A percentile compares a stretch with the other conserved stretches of the same genome.
Evolutionary conservation across 2,113 vertebrate genomes (phyloP).

Genomic region (Grammomys dolichurus): DNA sequence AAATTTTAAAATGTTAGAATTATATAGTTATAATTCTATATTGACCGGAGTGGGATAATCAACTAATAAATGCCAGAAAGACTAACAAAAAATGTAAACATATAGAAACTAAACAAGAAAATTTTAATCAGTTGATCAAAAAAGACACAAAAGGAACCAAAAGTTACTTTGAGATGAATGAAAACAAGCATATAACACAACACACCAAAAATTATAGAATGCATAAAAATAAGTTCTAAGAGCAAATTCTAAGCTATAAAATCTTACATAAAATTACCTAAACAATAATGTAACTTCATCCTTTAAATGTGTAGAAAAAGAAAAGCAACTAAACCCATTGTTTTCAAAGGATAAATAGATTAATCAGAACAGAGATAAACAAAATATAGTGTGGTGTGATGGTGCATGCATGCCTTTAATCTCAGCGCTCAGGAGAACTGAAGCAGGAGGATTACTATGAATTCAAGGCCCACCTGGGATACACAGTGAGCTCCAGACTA

Average conservation of each 20-base stretch:
- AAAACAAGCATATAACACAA: not conserved
- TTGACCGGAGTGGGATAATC: not conserved
- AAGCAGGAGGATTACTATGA: not conserved
- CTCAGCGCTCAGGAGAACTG: not conserved
- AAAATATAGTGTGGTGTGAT: not conserved
- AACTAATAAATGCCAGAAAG: not conserved
- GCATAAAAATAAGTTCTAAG: not conserved
- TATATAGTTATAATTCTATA: not conserved
- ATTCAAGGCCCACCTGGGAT: not conserved
- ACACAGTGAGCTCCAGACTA: not conserved
- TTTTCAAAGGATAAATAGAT: not conserved
- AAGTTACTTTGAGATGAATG: not conserved
- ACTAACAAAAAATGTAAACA: not conserved
- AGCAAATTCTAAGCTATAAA: not conserved
- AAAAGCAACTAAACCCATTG: not conserved
- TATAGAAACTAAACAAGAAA: constrained; percentile 1
- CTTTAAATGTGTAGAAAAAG: not conserved
- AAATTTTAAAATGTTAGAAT: not conserved
- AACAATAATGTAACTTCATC: not conserved
- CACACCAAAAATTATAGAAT: not conserved
- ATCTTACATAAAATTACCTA: not conserved
- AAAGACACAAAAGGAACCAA: not conserved
- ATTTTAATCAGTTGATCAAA: not conserved
- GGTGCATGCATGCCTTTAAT: not conserved
- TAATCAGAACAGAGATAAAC: not conserved